Percentiles rank a stretch among this genome's conserved stretches.
phyloP scores from a whole-genome alignment of 2,888 invertebrate genomes.

The Pristionchus arcanus region DNA sequence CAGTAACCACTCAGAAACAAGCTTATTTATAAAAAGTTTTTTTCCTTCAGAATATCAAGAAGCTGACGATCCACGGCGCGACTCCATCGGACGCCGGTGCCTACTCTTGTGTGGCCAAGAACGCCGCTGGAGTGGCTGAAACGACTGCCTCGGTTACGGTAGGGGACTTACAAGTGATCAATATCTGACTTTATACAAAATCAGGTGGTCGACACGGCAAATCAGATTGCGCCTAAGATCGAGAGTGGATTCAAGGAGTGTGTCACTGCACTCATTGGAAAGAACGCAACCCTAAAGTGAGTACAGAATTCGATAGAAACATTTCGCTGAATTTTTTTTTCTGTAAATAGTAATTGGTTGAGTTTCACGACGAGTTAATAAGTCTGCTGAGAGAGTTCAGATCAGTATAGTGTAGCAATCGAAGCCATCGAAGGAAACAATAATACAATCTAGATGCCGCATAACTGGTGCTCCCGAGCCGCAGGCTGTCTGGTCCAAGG shows the following conservation, averaged over 20 bases:
- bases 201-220: conserved; percentile 67
- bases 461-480: conserved; percentile 80
- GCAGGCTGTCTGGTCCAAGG: conserved; percentile 74
- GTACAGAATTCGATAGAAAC: background rate
- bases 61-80: conserved; percentile 59
- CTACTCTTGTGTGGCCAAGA: conserved; percentile 79
- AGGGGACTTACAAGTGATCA: background rate
- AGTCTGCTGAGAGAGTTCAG: background rate
- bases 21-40: no score
- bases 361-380: background rate
- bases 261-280: conserved; percentile 66
- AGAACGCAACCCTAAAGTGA: conserved; percentile 68
- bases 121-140: conserved; percentile 78
- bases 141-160: conserved; percentile 77
- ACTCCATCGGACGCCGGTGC: conserved; percentile 77
- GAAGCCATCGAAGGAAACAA: background rate
- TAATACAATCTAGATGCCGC: conserved; percentile 75
- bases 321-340: conserved; percentile 52
- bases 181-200: background rate
- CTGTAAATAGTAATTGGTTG: conserved; percentile 34
- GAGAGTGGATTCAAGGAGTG: conserved; percentile 60
- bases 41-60: conserved; percentile 26
- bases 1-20: no score
- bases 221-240: conserved; percentile 66
- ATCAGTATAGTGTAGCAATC: background rate